A percentile compares a stretch with the other conserved stretches of the same genome.
phyloP scores from a whole-genome alignment of 2,797 vertebrate species.

The Phataginus tetradactyla region DNA sequence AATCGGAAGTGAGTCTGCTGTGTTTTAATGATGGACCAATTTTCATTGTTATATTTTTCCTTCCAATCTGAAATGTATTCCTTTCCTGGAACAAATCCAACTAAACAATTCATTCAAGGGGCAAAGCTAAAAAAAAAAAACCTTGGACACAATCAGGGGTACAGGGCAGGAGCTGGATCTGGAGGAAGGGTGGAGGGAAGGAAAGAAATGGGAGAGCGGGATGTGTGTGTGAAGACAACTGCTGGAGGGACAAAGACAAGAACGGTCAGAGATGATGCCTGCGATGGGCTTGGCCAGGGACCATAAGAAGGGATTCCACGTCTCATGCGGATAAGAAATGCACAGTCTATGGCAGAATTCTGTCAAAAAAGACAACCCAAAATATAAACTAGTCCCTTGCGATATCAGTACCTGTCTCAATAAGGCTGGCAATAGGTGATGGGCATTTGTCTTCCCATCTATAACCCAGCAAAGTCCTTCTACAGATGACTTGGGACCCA shows the following conservation, averaged over 20 bases:
- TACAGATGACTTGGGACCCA: constrained; percentile 9
- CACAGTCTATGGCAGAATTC: neutral
- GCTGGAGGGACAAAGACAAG: neutral
- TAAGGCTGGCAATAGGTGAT: neutral
- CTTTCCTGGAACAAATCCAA: constrained; percentile 17
- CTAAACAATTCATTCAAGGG: neutral
- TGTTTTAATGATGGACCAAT: neutral
- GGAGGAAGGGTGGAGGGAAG: neutral
- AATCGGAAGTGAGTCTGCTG: neutral
- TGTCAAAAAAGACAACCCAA: neutral
- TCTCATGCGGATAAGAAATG: neutral
- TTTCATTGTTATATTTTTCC: neutral
- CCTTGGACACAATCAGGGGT: neutral
- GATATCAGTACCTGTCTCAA: neutral
- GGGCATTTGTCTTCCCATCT: neutral
- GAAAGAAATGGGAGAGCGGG: neutral
- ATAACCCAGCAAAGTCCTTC: constrained; percentile 21
- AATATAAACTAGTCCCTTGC: neutral
- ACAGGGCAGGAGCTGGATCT: neutral
- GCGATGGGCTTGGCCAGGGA: neutral
- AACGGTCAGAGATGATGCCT: neutral
- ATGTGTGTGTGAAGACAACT: neutral
- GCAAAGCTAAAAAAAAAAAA: neutral
- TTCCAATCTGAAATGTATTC: neutral
- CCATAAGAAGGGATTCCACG: neutral